Base-by-base conservation (phyloP, 1,140 invertebrate species). In the Heliothis subflexa region DNA sequence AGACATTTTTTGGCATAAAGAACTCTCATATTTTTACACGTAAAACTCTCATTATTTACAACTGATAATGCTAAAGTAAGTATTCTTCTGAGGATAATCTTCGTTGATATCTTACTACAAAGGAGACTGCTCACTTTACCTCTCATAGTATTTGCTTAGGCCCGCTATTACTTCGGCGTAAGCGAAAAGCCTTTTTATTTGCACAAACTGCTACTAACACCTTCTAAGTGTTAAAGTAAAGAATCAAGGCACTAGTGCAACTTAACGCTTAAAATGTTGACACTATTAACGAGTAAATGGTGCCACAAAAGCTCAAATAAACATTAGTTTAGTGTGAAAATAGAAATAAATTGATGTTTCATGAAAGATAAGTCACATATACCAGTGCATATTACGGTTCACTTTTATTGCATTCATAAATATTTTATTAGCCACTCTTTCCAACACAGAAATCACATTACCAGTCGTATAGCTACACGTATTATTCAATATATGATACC, bases 181-280 rank as follows among this genome's bases (percentile, higher is more conserved):
- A 61, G 80, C 83, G 83, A 89, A 87, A 86, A 82, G 82, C 85
- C 81, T 75, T 79, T 83, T 85, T 89, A 88, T 91, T 91, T 91
- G 79, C 81, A 78, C 81, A 80, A 55, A 73, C 70, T 72, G 75
- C 81, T 78, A 80, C 81, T 83, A 86, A 83, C 86, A 85, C 85
- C 83, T 83, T 82, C 83, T 83, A 87, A 88, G 88, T 87, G 87
- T 86, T 81, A 83, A 87, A 86, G 83, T 83, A 88, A 89, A 88
- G 78, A 78, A 78, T 62, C 54, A 50, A 78, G 55, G 21, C 78
- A 78, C 71, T 71, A 77, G 52, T 50, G 59, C 18, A 75, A 33
- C 55, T 18, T 50, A 59, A 16, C n/a, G 28, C 54, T 72, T 14
- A 5, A 55, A 59, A 73, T 57, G 25, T 57, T 73, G 45, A 68